Evolutionary conservation across 2,888 invertebrate genomes (phyloP).

Genomic region (Pyrrhia umbra): DNA sequence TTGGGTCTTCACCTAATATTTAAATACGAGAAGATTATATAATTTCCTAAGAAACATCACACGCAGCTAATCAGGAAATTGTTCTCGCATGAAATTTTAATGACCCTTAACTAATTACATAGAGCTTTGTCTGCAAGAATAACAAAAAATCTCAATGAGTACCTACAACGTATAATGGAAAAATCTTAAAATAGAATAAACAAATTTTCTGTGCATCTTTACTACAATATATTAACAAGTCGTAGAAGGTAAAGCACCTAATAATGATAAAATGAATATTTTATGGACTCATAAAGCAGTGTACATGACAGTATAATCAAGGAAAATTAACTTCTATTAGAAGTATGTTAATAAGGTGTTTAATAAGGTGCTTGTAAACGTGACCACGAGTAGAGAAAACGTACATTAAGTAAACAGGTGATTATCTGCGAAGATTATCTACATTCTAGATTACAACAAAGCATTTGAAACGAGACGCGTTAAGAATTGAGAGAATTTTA

Average conservation of each 20-base stretch:
- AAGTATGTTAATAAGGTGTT: conserved; percentile 38
- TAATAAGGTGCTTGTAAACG: conserved; percentile 34
- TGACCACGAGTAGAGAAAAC: conserved; percentile 41
- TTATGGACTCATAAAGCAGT: conserved; percentile 20
- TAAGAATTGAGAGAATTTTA: conserved; percentile 1
- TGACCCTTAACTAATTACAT: conserved; percentile 59
- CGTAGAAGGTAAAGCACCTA: conserved; percentile 2
- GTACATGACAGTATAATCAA: conserved; percentile 23
- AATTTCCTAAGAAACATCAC: conserved; percentile 52
- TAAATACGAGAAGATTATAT: conserved; percentile 32
- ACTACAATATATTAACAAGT: conserved; percentile 6
- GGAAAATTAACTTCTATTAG: conserved; percentile 37
- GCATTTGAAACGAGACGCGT: conserved; percentile 29
- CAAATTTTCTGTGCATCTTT: conserved; percentile 3
- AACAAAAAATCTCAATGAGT: conserved; percentile 46
- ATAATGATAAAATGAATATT: conserved; percentile 26
- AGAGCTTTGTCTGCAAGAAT: conserved; percentile 41
- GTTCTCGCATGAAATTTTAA: conserved; percentile 62
- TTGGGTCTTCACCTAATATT: conserved; percentile 21
- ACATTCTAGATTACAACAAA: conserved; percentile 20
- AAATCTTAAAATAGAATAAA: conserved; percentile 23
- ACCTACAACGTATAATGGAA: conserved; percentile 27
- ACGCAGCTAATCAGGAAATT: conserved; percentile 57
- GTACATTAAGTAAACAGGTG: conserved; percentile 36
- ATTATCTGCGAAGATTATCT: conserved; percentile 44